Evolutionary conservation across 2,888 invertebrate genomes (phyloP).

Genomic region (Agrotis exclamationis): DNA sequence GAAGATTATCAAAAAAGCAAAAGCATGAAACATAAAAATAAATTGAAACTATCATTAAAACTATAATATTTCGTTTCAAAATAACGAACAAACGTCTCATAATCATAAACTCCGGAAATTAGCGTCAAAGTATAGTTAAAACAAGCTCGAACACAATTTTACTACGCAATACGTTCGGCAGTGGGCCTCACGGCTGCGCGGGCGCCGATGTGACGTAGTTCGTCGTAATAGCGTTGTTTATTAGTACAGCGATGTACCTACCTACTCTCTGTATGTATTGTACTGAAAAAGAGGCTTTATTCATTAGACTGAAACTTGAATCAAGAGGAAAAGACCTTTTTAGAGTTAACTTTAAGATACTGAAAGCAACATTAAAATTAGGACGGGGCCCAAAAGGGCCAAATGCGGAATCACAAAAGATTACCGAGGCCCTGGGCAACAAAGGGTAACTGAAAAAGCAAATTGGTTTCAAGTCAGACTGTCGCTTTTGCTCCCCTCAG

Average conservation of each 20-base stretch:
- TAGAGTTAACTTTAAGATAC: too few relatives aligned
- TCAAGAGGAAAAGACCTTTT: background rate
- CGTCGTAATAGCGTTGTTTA: conserved; percentile 51
- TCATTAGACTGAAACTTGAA: background rate
- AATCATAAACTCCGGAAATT: background rate
- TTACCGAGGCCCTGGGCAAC: too few relatives aligned
- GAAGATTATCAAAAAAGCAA: background rate
- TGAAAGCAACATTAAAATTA: too few relatives aligned
- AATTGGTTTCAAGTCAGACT: too few relatives aligned
- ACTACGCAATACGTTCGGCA: conserved; percentile 40
- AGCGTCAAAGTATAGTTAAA: conserved; percentile 14
- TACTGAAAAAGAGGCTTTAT: background rate
- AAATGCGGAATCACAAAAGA: too few relatives aligned
- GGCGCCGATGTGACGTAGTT: conserved; percentile 42
- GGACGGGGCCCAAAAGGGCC: too few relatives aligned
- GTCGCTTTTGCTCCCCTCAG: too few relatives aligned
- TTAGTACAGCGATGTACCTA: conserved; percentile 31
- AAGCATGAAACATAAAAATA: background rate
- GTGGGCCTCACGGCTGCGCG: conserved; percentile 52
- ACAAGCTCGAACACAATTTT: conserved; percentile 20
- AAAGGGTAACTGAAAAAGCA: too few relatives aligned
- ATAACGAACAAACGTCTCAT: background rate
- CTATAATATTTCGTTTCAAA: conserved; percentile 2
- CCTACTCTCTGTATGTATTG: conserved; percentile 11
- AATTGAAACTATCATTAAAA: conserved; percentile 5